Conservation (phyloP, 2,113 vertebrate genomes). For the Epinephelus lanceolatus region DNA sequence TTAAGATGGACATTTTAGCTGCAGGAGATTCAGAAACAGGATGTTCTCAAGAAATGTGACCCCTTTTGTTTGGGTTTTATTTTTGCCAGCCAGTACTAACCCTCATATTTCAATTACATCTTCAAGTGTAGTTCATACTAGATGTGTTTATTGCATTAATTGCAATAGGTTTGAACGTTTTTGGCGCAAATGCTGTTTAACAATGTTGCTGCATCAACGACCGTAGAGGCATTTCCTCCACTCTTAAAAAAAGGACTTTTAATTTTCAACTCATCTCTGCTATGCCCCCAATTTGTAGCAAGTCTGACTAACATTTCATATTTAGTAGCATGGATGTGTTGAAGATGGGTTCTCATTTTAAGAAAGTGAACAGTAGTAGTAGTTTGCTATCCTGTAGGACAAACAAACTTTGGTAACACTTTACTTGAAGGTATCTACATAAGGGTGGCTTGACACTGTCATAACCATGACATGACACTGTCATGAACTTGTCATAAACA, state of each 20-base stretch:
- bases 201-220: background rate
- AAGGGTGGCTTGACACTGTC: too few species aligned
- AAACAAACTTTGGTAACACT: background rate
- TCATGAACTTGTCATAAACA: too few species aligned
- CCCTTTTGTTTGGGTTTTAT: constrained; percentile 19
- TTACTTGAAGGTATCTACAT: too few species aligned
- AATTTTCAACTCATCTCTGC: constrained; percentile 47
- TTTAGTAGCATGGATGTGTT: constrained; percentile 36
- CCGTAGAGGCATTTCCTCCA: constrained; percentile 27
- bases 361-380: constrained; percentile 53
- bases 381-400: constrained; percentile 25
- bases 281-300: background rate
- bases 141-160: constrained; percentile 13
- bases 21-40: constrained; percentile 36
- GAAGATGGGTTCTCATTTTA: constrained; percentile 60
- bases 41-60: constrained; percentile 11
- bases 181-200: constrained; percentile 35
- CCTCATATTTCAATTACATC: constrained; percentile 1
- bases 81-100: constrained; percentile 65
- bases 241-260: constrained; percentile 62
- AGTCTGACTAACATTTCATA: background rate
- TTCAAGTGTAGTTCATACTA: constrained; percentile 27
- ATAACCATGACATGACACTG: too few species aligned
- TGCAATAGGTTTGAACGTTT: background rate
- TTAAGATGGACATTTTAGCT: constrained; percentile 63